Base-by-base conservation (phyloP, 2,113 vertebrate species). In the Microcebus lehilahytsara region DNA sequence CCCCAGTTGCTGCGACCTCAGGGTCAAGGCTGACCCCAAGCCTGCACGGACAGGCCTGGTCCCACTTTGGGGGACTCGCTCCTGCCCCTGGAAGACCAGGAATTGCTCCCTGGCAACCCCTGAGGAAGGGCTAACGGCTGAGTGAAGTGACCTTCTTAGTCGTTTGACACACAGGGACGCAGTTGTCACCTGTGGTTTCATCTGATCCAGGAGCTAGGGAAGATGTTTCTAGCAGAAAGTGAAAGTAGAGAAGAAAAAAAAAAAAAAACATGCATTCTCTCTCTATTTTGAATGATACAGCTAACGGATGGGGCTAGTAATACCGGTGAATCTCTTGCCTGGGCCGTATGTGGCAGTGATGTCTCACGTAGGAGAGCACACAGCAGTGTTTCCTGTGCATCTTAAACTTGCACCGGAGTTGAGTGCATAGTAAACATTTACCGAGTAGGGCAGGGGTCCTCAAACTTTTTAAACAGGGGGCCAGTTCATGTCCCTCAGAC, bases 351-450 rank as follows among this genome's bases (percentile, higher is more conserved):
- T 9, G 69, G 13, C 49, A 3, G 0, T 13, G 32, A 37, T 3
- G 69, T 17, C 23, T 9, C 8, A 4, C 5, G 0, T 0, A 0
- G 8, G 20, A 17, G 22, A 3, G 0, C 0, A 16, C 22, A 7
- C 7, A 9, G 69, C 67, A 8, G 3, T 20, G 1, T 40, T 3
- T 1, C 34, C 78, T 19, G 78, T 17, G 27, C 32, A 0, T 30
- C 46, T 12, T 19, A 25, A 11, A 19, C 20, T 23, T 19, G 6
- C 23, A 5, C 14, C 6, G 37, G 0, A 1, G 17, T 6, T 62
- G 0, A 53, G 5, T 22, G 9, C 1, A 1, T 13, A 10, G 1
- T 30, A 30, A 32, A 34, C 19, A 2, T 25, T 56, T 67, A 6
- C 37, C 4, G 9, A 51, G 8, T 14, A 10, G 5, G 40, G 92